Conservation (phyloP, 2,797 vertebrate species). For the Chiroxiphia lanceolata region DNA sequence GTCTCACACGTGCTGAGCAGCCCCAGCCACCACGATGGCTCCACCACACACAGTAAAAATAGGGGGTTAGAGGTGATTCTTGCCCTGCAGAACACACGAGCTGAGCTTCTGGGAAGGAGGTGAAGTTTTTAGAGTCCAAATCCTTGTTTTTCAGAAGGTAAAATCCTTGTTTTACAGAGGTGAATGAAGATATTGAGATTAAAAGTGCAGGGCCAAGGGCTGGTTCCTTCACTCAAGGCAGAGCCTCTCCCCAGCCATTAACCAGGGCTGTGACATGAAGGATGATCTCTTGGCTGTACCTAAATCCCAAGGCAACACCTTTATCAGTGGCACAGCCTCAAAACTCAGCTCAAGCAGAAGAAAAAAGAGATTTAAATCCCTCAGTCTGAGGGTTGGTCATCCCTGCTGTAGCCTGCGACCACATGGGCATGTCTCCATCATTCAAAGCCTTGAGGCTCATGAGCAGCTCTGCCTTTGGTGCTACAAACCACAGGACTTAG, state of each 20-base stretch:
- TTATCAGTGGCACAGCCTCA: rapidly evolving
- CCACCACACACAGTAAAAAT: rapidly evolving
- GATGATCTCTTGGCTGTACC: background rate
- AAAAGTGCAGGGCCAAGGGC: background rate
- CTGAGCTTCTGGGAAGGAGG: background rate
- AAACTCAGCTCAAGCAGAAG: background rate
- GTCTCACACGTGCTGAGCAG: background rate
- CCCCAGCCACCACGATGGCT: rapidly evolving
- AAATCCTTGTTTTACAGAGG: background rate
- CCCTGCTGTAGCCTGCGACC: background rate
- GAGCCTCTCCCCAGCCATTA: background rate
- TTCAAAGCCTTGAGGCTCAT: background rate
- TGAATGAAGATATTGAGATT: rapidly evolving
- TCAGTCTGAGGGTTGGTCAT: background rate
- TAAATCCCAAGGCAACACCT: background rate
- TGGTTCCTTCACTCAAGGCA: background rate
- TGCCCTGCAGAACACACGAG: rapidly evolving
- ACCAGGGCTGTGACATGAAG: background rate
- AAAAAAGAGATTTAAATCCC: no score
- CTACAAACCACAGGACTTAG: background rate
- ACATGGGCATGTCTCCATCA: rapidly evolving
- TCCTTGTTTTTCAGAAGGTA: background rate
- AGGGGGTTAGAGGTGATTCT: background rate
- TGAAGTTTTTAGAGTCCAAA: background rate
- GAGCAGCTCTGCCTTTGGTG: background rate